These are phyloP conservation scores for Meandrusa payeni DNA, from an alignment of 2,888 invertebrate genomes.

Conservation along the genomic window DNA sequence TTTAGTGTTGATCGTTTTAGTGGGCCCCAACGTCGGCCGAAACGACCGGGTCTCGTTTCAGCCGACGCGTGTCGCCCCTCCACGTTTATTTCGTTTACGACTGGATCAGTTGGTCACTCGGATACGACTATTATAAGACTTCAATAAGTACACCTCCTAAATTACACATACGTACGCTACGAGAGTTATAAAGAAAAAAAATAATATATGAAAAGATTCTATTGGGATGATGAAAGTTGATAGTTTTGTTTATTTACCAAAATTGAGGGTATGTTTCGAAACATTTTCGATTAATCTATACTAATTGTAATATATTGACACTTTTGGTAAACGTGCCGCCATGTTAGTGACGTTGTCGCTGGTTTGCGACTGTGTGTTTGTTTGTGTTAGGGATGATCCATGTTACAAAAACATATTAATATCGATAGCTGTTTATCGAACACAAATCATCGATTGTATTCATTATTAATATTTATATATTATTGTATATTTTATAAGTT, in stretches of 20 bases:
- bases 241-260: constrained; percentile 75
- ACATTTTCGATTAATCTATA: constrained; percentile 55
- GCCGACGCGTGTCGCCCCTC: constrained; percentile 38
- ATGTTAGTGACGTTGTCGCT: constrained; percentile 33
- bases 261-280: constrained; percentile 64
- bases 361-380: constrained; percentile 41
- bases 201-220: constrained; percentile 76
- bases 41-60: constrained; percentile 33
- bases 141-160: constrained; percentile 69
- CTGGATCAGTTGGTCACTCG: constrained; percentile 75
- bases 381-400: too few relatives aligned
- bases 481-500: too few relatives aligned
- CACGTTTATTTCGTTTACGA: constrained; percentile 58
- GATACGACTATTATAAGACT: constrained; percentile 65
- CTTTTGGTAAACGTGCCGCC: constrained; percentile 37
- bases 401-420: too few relatives aligned
- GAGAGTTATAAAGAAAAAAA: constrained; percentile 70
- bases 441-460: too few relatives aligned
- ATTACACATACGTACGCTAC: constrained; percentile 65
- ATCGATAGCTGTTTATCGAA: too few relatives aligned
- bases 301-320: constrained; percentile 38
- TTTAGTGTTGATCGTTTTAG: constrained; percentile 70
- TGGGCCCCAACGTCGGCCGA: constrained; percentile 38
- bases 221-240: constrained; percentile 68
- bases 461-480: too few relatives aligned